These are phyloP conservation scores for Melieria picta DNA, from an alignment of 2,888 invertebrate species.

Conservation along the genomic window DNA sequence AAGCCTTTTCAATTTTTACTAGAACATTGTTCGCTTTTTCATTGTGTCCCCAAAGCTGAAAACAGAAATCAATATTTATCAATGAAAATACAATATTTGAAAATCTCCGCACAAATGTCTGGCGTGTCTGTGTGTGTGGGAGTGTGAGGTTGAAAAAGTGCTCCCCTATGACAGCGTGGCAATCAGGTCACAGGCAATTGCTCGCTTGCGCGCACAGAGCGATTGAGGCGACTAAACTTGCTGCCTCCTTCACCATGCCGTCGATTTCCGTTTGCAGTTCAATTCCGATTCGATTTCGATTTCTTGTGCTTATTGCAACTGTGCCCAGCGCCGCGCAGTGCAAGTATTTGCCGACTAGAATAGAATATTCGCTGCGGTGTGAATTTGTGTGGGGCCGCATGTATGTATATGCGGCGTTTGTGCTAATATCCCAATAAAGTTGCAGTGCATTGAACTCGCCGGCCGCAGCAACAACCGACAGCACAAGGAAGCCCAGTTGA, in stretches of 20 bases:
- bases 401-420: constrained; percentile 22
- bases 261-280: no score
- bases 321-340: background rate
- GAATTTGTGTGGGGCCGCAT: background rate
- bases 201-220: background rate
- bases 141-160: background rate
- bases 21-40: no score
- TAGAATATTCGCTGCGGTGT: background rate
- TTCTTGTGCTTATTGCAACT: background rate
- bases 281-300: background rate
- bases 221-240: background rate
- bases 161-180: background rate
- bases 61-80: constrained; percentile 31
- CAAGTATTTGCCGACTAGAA: background rate
- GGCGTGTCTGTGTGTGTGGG: background rate
- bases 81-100: constrained; percentile 26
- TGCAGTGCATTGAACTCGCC: constrained; percentile 28
- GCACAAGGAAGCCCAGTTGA: background rate
- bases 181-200: constrained; percentile 12
- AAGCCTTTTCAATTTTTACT: no score
- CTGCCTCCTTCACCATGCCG: no score
- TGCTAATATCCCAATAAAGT: constrained; percentile 30
- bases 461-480: background rate
- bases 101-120: background rate
- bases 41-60: background rate